These are phyloP conservation scores for Poeciliopsis gracilis DNA, from an alignment of 2,797 vertebrate genomes.

Conservation along the genomic window DNA sequence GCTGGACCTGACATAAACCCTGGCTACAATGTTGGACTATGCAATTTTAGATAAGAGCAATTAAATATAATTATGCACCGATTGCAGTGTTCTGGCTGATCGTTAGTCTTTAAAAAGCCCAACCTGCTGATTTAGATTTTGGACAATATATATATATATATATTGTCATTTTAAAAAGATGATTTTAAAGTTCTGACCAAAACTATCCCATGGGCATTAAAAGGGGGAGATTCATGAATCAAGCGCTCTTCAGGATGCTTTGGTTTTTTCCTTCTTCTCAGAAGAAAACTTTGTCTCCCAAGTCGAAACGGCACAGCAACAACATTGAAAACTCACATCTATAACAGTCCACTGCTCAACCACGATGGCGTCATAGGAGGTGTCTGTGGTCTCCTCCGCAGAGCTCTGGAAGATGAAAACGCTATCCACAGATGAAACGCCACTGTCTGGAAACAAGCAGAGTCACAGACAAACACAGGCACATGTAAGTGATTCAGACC, in stretches of 20 bases:
- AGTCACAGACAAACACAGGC: constrained; percentile 34
- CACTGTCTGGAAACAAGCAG: constrained; percentile 79
- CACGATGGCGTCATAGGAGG: constrained; percentile 94
- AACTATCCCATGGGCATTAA: background rate
- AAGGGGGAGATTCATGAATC: background rate
- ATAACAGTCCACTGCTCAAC: constrained; percentile 97
- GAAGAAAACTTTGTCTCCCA: background rate
- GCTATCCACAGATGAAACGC: constrained; percentile 86
- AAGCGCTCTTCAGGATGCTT: background rate
- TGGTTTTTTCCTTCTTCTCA: no score
- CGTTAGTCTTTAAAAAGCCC: background rate
- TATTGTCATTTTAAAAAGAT: background rate
- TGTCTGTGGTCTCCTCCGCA: constrained; percentile 78
- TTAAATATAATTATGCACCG: background rate
- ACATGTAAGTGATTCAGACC: constrained; percentile 37
- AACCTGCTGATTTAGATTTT: background rate
- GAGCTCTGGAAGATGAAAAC: constrained; percentile 93
- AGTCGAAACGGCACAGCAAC: background rate
- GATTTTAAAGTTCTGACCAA: background rate
- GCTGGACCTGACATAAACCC: background rate
- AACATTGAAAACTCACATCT: constrained; percentile 69
- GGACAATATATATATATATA: background rate
- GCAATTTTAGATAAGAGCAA: background rate
- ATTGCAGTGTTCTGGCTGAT: background rate
- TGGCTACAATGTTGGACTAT: background rate